Evolutionary conservation across 2,888 invertebrate species (phyloP).

Genomic region (Gibbula magus): DNA sequence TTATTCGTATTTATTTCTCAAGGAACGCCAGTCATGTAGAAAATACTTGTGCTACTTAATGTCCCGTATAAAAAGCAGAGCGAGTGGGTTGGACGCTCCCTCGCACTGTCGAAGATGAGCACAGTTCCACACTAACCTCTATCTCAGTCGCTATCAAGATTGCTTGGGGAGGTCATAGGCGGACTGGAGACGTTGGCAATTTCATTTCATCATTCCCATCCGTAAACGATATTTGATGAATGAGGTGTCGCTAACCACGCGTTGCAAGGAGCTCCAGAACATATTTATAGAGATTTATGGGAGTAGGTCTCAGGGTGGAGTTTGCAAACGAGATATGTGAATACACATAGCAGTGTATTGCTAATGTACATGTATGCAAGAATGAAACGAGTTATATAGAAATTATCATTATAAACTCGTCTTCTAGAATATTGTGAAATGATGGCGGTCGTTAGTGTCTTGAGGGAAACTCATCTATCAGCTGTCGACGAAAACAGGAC

Average conservation of each 20-base stretch:
- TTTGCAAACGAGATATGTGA: not conserved
- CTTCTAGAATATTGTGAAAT: not conserved
- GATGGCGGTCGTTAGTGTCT: not conserved
- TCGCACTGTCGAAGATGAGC: not conserved
- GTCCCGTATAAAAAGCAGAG: not conserved
- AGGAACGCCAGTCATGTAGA: not conserved
- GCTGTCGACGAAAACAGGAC: too few species aligned
- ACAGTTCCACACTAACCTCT: not conserved
- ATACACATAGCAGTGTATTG: not conserved
- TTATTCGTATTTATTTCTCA: not conserved
- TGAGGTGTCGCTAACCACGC: not conserved
- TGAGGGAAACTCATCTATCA: too few species aligned
- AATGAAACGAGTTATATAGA: not conserved
- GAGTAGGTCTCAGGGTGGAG: not conserved
- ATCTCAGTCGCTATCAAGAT: not conserved
- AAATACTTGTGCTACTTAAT: not conserved
- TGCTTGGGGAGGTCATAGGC: not conserved
- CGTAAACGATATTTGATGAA: conserved; percentile 11
- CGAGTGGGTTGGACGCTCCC: not conserved
- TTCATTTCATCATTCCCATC: conserved; percentile 7
- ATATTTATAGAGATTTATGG: conserved; percentile 7
- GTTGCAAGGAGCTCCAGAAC: not conserved
- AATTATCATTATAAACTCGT: not conserved
- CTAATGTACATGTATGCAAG: not conserved
- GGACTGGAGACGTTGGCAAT: conserved; percentile 1